Percentiles rank a stretch among this genome's conserved stretches.
Evolutionary conservation across 2,113 vertebrate species (phyloP).

Genomic region (Hypocryptadius cinnamomeus): DNA sequence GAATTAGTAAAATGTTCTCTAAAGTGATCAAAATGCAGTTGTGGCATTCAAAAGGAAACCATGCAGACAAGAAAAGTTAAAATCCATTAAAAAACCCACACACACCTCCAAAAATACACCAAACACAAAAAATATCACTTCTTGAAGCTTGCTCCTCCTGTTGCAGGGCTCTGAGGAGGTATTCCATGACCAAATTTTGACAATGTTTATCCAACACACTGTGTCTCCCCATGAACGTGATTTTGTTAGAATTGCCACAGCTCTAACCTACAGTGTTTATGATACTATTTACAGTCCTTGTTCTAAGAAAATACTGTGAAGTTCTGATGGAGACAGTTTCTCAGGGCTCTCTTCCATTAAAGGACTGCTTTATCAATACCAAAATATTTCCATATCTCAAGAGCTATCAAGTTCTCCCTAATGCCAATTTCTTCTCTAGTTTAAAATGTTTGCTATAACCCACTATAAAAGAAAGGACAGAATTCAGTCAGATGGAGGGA

Average conservation of each 20-base stretch:
- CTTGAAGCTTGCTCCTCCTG: neutral
- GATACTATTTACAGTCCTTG: neutral
- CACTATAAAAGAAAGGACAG: neutral
- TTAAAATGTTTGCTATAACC: neutral
- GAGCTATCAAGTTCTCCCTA: neutral
- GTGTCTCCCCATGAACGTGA: neutral
- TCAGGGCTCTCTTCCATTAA: neutral
- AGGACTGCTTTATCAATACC: neutral
- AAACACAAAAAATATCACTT: neutral
- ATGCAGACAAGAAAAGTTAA: neutral
- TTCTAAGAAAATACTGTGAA: neutral
- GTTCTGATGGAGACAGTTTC: neutral
- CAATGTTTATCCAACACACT: neutral
- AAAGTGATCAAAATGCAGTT: neutral
- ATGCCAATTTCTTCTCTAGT: neutral
- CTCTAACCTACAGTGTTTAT: neutral
- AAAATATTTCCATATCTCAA: neutral
- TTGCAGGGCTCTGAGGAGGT: neutral
- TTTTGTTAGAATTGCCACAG: neutral
- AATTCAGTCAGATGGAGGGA: neutral
- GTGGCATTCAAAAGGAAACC: neutral
- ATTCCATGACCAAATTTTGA: neutral
- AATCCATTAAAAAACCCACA: neutral
- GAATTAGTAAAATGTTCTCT: neutral
- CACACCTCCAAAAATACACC: neutral